Conservation (phyloP, 92 coral and sea anemone genomes). For the Montipora capitata region DNA sequence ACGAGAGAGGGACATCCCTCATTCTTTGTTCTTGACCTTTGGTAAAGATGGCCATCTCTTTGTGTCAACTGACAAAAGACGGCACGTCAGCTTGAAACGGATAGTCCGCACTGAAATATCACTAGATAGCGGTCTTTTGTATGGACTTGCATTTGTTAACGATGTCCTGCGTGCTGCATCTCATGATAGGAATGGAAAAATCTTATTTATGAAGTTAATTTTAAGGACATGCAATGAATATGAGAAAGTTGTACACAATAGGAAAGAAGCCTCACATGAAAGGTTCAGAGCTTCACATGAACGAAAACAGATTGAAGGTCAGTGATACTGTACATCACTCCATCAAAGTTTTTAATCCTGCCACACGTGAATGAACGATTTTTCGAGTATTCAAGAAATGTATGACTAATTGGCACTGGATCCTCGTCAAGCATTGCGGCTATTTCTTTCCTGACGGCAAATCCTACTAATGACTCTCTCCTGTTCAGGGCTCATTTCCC, state of each 20-base stretch:
- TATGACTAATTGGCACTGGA: background rate
- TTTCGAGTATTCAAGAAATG: conserved; percentile 15
- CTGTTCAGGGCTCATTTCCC: too few relatives aligned
- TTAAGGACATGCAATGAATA: background rate
- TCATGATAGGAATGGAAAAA: conserved; percentile 39
- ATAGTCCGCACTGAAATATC: conserved; percentile 29
- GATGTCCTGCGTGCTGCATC: conserved; percentile 40
- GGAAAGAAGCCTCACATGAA: too few relatives aligned
- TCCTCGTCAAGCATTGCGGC: too few relatives aligned
- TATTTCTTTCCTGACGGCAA: too few relatives aligned
- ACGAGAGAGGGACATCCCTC: conserved; percentile 25
- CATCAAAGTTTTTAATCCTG: conserved; percentile 15
- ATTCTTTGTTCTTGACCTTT: conserved; percentile 35
- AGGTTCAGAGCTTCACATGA: conserved; percentile 9
- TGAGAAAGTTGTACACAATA: conserved; percentile 44
- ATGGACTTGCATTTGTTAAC: conserved; percentile 54
- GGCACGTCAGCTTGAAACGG: conserved; percentile 30
- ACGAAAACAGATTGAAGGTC: background rate
- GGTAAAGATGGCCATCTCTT: conserved; percentile 23
- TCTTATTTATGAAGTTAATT: background rate
- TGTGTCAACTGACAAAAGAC: conserved; percentile 22
- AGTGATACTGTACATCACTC: conserved; percentile 46
- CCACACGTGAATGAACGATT: conserved; percentile 27
- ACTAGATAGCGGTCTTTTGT: conserved; percentile 47
- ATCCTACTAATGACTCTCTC: too few relatives aligned